A percentile compares a stretch with the other conserved stretches of the same genome.
phyloP scores from a whole-genome alignment of 2,888 invertebrate genomes.

The Clunio marinus region DNA sequence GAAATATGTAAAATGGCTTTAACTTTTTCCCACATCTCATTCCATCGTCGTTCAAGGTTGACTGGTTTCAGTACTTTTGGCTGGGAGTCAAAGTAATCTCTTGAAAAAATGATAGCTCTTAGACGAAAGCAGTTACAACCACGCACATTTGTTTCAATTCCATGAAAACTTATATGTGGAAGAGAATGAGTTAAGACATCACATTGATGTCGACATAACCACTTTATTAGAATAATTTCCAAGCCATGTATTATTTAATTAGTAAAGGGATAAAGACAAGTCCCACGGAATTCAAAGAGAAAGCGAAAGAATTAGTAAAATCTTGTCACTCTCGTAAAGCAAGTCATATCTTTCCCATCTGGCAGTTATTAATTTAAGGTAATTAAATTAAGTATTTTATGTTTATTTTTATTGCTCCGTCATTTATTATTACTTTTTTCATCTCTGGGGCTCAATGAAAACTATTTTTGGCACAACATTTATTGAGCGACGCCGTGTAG shows the following conservation, averaged over 20 bases:
- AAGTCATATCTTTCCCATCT: not conserved
- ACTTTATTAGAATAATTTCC: constrained; percentile 33
- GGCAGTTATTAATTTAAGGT: constrained; percentile 23
- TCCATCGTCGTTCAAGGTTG: not conserved
- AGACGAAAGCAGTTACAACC: constrained; percentile 2
- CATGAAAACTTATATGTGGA: too few species aligned
- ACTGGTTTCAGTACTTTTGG: not conserved
- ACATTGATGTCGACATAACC: constrained; percentile 26
- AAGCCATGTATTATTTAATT: constrained; percentile 27
- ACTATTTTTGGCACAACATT: not conserved
- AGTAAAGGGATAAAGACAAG: not conserved
- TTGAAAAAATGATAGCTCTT: constrained; percentile 10
- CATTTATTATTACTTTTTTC: constrained; percentile 13
- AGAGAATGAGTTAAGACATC: constrained; percentile 4
- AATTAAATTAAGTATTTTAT: constrained; percentile 37
- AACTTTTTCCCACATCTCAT: not conserved
- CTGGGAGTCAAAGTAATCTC: not conserved
- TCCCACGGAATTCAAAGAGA: not conserved
- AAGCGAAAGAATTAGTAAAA: not conserved
- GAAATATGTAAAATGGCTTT: not conserved
- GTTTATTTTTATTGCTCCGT: constrained; percentile 29
- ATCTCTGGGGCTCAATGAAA: not conserved
- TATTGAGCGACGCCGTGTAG: not conserved
- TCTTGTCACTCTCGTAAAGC: not conserved
- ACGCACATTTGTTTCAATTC: constrained; percentile 7